Percentiles rank a stretch among this genome's conserved stretches.
Conservation (phyloP, 2,797 vertebrate species). For the Tapera naevia region DNA sequence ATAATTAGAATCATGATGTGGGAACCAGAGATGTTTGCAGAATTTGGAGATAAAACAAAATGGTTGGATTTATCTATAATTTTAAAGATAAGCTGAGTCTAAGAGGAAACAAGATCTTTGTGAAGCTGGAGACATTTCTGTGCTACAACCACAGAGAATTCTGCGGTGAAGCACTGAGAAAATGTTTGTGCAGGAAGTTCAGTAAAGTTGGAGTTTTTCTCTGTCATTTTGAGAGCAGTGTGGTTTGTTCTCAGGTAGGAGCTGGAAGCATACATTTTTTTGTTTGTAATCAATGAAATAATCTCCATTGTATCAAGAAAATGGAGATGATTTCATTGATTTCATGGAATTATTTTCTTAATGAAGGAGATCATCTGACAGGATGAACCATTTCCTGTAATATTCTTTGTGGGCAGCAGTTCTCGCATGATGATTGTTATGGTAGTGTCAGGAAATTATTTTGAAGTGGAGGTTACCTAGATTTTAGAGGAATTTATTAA, state of each 20-base stretch:
- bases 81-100: slow-evolving; percentile 10
- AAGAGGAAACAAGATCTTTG: neutral
- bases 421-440: neutral
- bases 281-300: neutral
- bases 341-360: neutral
- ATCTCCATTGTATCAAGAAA: neutral
- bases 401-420: neutral
- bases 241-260: neutral
- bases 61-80: neutral
- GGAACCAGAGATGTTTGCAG: neutral
- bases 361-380: neutral
- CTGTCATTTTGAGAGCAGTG: neutral
- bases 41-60: neutral
- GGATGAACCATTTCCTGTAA: neutral
- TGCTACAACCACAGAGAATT: neutral
- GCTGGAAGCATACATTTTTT: neutral
- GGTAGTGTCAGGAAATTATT: neutral
- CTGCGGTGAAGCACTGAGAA: neutral
- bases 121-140: neutral
- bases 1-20: neutral
- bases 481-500: neutral
- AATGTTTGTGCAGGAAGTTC: neutral
- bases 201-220: neutral
- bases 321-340: neutral
- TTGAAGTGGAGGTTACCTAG: neutral